Conservation (phyloP, 2,797 vertebrate species). For the Chloroceryle amazona region DNA sequence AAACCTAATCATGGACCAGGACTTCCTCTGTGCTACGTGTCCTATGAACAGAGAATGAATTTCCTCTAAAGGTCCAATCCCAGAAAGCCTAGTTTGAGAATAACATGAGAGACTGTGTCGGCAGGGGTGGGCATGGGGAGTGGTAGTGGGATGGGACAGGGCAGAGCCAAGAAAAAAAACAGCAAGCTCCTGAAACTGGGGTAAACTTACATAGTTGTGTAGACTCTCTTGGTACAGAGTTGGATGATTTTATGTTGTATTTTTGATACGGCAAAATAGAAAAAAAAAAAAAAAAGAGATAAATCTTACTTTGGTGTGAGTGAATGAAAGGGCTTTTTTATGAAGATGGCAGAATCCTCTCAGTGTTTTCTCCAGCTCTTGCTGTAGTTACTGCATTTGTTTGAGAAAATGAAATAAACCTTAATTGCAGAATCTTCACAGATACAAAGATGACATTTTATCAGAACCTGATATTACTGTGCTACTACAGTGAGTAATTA, state of each 20-base stretch:
- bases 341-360: not conserved
- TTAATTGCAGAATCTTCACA: constrained; percentile 69
- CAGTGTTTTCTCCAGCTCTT: not conserved
- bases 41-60: not conserved
- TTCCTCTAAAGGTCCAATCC: not conserved
- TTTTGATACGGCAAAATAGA: not conserved
- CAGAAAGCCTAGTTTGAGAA: not conserved
- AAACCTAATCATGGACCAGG: not conserved
- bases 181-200: not conserved
- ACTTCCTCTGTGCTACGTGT: not conserved
- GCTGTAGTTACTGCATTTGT: not conserved
- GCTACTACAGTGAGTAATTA: constrained; percentile 50
- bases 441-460: constrained; percentile 37
- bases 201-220: not conserved
- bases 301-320: not conserved
- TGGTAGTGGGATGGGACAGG: not conserved
- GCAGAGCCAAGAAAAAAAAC: not conserved
- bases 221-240: not conserved
- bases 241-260: not conserved
- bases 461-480: constrained; percentile 44
- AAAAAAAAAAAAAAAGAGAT: not conserved
- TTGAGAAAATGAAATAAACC: constrained; percentile 36
- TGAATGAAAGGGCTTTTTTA: not conserved
- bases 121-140: too few relatives aligned
- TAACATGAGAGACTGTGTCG: not conserved